Base-by-base conservation (phyloP, 1,140 invertebrate genomes). In the Pachypeltis micranthus region DNA sequence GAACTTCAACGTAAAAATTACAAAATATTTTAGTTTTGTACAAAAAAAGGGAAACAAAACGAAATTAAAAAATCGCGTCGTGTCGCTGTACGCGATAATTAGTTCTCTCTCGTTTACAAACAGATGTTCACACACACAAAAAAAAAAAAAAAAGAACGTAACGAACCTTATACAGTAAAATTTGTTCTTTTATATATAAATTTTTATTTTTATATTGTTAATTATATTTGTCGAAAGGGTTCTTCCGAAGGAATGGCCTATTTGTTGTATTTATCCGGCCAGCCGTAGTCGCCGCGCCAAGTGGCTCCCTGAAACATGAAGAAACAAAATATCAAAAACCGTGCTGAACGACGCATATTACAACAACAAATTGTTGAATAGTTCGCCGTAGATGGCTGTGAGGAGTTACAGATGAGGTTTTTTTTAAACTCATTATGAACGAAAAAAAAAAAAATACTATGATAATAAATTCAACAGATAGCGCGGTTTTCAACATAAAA, bases 231-330 rank as follows among this genome's bases (percentile, higher is more conserved):
- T 10, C 23, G 21, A 51, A 51, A 51, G 23, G 12, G 19, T 51
- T 10, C 7, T 10, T 51, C 23, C 19, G 47, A 51, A 4, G 4
- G 12, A 21, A 51, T 7, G 47, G 7, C 31, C 60, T 61, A 62
- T 47, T 65, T 65, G 47, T 65, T 65, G 44, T 60, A 65, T 58
- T 65, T 65, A 29, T 65, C 64, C 2, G 64, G 60, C 64, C 64
- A 65, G 19, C 64, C 60, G 34, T 65, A 65, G 44, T 65, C 64
- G 3, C 59, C 61, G 29, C 64, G 62, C 70, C 57, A 75, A 69
- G 60, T 74, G 68, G 54, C 64, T 59, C 10, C 70, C 64, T 65
- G 63, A 3, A 61, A 65, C 4, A 65, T 23, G 34, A 64, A 61
- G 31, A 59, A 31, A 54, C 67, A 25, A 57, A 26, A 14, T 57